phyloP scores from a whole-genome alignment of 2,113 vertebrate genomes.

The Accipiter virgatus region DNA sequence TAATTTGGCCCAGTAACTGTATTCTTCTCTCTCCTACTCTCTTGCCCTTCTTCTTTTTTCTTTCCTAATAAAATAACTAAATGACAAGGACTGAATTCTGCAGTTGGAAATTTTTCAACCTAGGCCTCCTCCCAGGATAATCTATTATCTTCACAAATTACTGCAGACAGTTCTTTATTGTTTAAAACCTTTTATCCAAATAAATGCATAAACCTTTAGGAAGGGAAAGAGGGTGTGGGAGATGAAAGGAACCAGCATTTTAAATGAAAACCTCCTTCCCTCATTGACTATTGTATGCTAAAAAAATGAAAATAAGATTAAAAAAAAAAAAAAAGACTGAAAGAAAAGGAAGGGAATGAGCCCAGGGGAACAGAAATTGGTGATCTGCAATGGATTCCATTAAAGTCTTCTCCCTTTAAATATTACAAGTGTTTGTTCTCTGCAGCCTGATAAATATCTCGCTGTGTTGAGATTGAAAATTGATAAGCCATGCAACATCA shows the following conservation, averaged over 20 bases:
- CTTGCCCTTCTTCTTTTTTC: background rate
- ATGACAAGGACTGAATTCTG: slow-evolving; percentile 23
- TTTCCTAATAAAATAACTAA: slow-evolving; percentile 16
- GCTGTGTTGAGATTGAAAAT: slow-evolving; percentile 39
- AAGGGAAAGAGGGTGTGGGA: background rate
- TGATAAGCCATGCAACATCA: slow-evolving; percentile 22
- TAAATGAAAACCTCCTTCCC: slow-evolving; percentile 12
- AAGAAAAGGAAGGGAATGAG: slow-evolving; percentile 19
- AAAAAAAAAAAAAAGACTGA: background rate
- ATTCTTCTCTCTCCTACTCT: background rate
- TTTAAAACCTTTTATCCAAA: slow-evolving; percentile 65
- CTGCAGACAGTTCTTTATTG: slow-evolving; percentile 50
- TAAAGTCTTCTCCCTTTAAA: slow-evolving; percentile 37
- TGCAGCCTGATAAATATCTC: slow-evolving; percentile 7
- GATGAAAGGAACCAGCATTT: background rate
- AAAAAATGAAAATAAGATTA: background rate
- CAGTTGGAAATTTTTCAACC: background rate
- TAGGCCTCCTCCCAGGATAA: slow-evolving; percentile 42
- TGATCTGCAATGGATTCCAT: slow-evolving; percentile 53
- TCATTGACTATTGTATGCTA: background rate
- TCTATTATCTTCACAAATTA: slow-evolving; percentile 53
- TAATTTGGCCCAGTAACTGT: background rate
- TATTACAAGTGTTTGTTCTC: slow-evolving; percentile 50
- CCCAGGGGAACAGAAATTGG: slow-evolving; percentile 24
- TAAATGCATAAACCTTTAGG: slow-evolving; percentile 45